Evolutionary conservation across 2,797 vertebrate genomes (phyloP).

Genomic region (Cebuella pygmaea): DNA sequence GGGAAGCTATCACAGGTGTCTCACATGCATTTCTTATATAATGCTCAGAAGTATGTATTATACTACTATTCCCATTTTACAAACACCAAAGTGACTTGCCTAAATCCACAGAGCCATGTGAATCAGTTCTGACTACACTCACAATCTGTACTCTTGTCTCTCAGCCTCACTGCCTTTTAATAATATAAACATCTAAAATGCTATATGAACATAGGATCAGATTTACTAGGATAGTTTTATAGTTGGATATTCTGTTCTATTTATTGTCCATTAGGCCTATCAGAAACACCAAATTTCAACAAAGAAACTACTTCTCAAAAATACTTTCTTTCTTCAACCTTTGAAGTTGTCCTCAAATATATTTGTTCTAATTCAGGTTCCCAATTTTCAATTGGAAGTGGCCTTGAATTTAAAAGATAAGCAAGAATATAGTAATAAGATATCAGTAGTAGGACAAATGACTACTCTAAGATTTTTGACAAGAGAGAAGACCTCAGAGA

Average conservation of each 20-base stretch:
- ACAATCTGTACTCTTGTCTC: background rate
- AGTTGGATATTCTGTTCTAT: background rate
- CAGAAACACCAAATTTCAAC: background rate
- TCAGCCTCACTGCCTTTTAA: background rate
- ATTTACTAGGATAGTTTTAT: background rate
- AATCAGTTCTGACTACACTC: background rate
- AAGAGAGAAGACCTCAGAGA: background rate
- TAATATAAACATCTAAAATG: background rate
- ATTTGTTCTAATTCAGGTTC: background rate
- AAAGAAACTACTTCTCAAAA: background rate
- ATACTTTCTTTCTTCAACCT: background rate
- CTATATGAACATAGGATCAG: background rate
- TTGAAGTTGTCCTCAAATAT: background rate
- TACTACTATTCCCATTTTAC: background rate
- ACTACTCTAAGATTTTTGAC: background rate
- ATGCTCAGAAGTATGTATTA: background rate
- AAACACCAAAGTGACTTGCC: background rate
- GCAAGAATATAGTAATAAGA: background rate
- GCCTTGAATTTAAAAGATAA: background rate
- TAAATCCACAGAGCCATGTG: background rate
- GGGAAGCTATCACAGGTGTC: background rate
- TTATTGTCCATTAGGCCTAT: background rate
- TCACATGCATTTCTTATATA: background rate
- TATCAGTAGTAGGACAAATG: background rate
- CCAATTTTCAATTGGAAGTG: background rate